Evolutionary conservation across 2,797 vertebrate genomes (phyloP).

Genomic region (Myotis pilosus): DNA sequence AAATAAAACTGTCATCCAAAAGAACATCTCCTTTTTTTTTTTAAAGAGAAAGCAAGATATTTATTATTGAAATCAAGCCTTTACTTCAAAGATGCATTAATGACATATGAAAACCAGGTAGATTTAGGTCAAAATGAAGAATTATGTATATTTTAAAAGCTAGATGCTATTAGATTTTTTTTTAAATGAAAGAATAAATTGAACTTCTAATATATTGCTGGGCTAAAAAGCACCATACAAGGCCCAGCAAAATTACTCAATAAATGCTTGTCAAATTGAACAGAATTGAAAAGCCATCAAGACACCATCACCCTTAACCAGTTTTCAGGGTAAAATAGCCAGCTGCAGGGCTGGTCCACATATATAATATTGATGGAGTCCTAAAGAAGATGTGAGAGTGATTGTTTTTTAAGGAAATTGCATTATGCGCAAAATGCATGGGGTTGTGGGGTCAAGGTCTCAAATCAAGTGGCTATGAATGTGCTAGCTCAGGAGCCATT

Average conservation of each 20-base stretch:
- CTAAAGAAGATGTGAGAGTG: background rate
- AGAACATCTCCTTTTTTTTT: constrained; percentile 51
- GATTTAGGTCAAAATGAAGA: constrained; percentile 45
- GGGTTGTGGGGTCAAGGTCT: background rate
- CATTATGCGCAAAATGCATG: background rate
- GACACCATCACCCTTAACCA: constrained; percentile 1
- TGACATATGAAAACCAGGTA: background rate
- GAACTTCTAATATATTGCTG: constrained; percentile 40
- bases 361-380: constrained; percentile 4
- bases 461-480: background rate
- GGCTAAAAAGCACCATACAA: background rate
- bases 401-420: constrained; percentile 3
- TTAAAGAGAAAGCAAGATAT: constrained; percentile 18
- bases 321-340: background rate
- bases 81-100: background rate
- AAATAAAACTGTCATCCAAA: constrained; percentile 79
- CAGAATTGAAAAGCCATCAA: constrained; percentile 57
- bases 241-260: background rate
- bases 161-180: constrained; percentile 36
- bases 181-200: constrained; percentile 37
- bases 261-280: constrained; percentile 41
- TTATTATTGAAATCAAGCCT: constrained; percentile 48
- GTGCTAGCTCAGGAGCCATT: background rate
- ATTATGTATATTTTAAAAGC: constrained; percentile 20
- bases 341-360: background rate